These are phyloP conservation scores for Hylomyscus alleni DNA, from an alignment of 2,797 vertebrate genomes.

Conservation along the genomic window DNA sequence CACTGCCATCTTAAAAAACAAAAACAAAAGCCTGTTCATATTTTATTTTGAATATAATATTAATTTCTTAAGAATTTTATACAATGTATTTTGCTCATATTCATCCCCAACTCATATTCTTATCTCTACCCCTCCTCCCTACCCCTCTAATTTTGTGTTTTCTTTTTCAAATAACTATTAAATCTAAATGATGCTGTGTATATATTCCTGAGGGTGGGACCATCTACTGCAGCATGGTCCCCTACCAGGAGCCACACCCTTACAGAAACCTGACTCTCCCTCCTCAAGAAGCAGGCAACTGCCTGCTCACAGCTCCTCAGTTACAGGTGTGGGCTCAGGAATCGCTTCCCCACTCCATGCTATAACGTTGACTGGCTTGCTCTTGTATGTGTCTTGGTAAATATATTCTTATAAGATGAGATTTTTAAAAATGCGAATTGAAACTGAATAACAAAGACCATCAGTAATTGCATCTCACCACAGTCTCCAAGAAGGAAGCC, in stretches of 20 bases:
- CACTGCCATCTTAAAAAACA: background rate
- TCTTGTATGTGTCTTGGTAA: background rate
- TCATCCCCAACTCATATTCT: background rate
- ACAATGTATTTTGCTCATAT: background rate
- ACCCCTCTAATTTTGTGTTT: background rate
- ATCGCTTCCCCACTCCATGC: too few species aligned
- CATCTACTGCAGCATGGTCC: background rate
- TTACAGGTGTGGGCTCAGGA: background rate
- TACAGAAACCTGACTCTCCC: background rate
- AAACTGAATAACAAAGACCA: background rate
- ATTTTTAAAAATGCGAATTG: background rate
- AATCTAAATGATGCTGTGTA: background rate
- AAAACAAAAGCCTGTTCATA: background rate
- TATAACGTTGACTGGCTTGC: background rate
- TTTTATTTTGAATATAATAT: background rate
- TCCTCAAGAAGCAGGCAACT: background rate
- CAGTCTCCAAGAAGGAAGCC: background rate
- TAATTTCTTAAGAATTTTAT: background rate
- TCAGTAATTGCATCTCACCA: background rate
- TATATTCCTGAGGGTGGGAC: background rate
- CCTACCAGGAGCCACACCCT: background rate
- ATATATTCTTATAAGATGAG: slow-evolving; percentile 20
- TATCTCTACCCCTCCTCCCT: background rate
- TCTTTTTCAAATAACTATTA: background rate
- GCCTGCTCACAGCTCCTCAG: background rate